A percentile compares a stretch with the other conserved stretches of the same genome.
These are phyloP conservation scores for Pseudocheirus occidentalis DNA, from an alignment of 2,797 vertebrate genomes.

Conservation along the genomic window DNA sequence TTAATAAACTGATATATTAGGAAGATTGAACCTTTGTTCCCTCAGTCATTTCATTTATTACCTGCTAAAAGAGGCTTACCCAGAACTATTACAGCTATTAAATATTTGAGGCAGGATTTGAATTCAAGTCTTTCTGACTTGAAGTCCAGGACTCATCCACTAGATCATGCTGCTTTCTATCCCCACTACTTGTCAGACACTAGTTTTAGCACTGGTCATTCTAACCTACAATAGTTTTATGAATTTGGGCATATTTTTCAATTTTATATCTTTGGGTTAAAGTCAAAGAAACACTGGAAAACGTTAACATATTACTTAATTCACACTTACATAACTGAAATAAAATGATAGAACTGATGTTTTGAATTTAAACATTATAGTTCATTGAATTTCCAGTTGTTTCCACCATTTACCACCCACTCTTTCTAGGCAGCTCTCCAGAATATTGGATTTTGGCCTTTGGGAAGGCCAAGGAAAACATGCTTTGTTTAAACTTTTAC, in stretches of 20 bases:
- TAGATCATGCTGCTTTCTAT: not conserved
- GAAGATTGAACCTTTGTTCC: not conserved
- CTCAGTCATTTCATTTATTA: not conserved
- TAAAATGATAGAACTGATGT: not conserved
- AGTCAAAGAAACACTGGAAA: conserved; percentile 16
- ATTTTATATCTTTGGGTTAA: not conserved
- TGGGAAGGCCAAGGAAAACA: not conserved
- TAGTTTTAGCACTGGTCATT: not conserved
- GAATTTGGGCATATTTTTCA: not conserved
- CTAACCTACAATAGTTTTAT: not conserved
- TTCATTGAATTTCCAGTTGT: not conserved
- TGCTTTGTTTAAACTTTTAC: conserved; percentile 3
- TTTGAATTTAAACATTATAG: not conserved
- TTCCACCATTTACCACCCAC: not conserved
- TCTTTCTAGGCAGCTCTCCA: not conserved
- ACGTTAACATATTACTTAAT: not conserved
- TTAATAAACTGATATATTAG: not conserved
- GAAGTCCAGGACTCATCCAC: not conserved
- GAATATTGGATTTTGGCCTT: not conserved
- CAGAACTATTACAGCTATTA: not conserved
- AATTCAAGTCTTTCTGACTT: not conserved
- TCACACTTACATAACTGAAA: conserved; percentile 1
- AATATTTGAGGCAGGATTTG: not conserved
- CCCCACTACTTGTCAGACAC: not conserved
- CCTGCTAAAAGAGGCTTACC: not conserved